These are phyloP conservation scores for Hippopotamyrus pictus DNA, from an alignment of 2,797 vertebrate genomes.

Conservation along the genomic window DNA sequence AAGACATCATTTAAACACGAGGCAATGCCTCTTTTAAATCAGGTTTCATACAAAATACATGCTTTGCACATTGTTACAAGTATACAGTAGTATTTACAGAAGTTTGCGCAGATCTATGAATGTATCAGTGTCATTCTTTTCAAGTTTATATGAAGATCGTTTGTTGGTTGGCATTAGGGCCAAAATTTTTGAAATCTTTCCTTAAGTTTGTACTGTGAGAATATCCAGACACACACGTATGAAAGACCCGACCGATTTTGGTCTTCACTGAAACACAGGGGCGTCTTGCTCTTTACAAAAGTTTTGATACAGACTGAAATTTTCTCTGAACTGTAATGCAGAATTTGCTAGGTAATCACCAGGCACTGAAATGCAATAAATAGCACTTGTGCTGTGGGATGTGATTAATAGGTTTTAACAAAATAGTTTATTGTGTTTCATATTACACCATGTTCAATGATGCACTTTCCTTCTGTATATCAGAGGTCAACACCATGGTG, in stretches of 20 bases:
- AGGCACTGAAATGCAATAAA: neutral
- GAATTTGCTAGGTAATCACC: neutral
- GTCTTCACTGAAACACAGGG: neutral
- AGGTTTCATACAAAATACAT: slow-evolving; percentile 4
- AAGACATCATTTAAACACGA: neutral
- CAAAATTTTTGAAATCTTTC: neutral
- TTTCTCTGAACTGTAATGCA: neutral
- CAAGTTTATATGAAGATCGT: neutral
- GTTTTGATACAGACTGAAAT: neutral
- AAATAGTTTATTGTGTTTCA: neutral
- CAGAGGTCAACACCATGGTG: neutral
- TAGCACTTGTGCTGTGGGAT: neutral
- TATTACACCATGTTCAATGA: neutral
- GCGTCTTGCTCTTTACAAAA: neutral
- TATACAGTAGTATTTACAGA: slow-evolving; percentile 7
- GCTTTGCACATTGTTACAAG: neutral
- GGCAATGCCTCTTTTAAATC: neutral
- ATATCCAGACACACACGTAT: neutral
- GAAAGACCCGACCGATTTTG: neutral
- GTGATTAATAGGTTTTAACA: neutral
- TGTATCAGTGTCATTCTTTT: neutral
- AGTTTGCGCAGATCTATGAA: neutral
- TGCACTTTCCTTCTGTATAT: neutral
- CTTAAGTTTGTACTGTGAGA: neutral
- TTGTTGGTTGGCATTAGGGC: neutral